These are phyloP conservation scores for Micoletzkya japonica DNA, from an alignment of 2,888 invertebrate species.

Conservation along the genomic window DNA sequence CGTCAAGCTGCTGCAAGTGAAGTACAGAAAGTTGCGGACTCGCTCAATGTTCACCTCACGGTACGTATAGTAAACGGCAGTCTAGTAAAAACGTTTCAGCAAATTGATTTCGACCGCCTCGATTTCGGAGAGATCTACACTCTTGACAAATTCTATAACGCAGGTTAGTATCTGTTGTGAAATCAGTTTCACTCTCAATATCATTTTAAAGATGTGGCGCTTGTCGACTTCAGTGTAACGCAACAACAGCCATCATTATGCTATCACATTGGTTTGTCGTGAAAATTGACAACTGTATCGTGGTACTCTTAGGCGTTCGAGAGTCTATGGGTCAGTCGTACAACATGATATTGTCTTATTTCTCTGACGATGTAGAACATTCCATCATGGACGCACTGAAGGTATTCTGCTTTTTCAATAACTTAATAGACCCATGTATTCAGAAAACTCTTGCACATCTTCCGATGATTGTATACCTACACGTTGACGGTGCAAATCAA, in stretches of 20 bases:
- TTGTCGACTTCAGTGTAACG: slow-evolving; percentile 87
- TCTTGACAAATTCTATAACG: slow-evolving; percentile 93
- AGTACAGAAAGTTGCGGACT: slow-evolving; percentile 58
- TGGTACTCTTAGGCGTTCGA: slow-evolving; percentile 77
- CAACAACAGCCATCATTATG: slow-evolving; percentile 89
- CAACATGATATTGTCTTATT: slow-evolving; percentile 55
- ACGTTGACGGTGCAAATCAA: slow-evolving; percentile 30
- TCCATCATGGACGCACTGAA: slow-evolving; percentile 58
- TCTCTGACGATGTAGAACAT: slow-evolving; percentile 40
- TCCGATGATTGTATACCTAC: slow-evolving; percentile 54
- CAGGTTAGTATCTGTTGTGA: slow-evolving; percentile 65
- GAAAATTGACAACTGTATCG: not conserved
- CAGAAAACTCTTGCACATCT: slow-evolving; percentile 57
- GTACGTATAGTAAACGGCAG: no score
- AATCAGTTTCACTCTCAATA: not conserved
- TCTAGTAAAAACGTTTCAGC: no score
- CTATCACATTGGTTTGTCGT: slow-evolving; percentile 81
- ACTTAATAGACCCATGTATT: slow-evolving; percentile 6
- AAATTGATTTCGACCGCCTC: slow-evolving; percentile 81
- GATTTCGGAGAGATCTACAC: slow-evolving; percentile 96
- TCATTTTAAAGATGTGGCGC: slow-evolving; percentile 76
- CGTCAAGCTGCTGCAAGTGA: slow-evolving; percentile 57
- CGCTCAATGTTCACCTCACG: slow-evolving; percentile 56
- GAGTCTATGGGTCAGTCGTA: slow-evolving; percentile 74
- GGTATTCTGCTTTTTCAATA: slow-evolving; percentile 31